These are phyloP conservation scores for Drosophila ogumai DNA, from an alignment of 1,140 invertebrate genomes.

Conservation along the genomic window DNA sequence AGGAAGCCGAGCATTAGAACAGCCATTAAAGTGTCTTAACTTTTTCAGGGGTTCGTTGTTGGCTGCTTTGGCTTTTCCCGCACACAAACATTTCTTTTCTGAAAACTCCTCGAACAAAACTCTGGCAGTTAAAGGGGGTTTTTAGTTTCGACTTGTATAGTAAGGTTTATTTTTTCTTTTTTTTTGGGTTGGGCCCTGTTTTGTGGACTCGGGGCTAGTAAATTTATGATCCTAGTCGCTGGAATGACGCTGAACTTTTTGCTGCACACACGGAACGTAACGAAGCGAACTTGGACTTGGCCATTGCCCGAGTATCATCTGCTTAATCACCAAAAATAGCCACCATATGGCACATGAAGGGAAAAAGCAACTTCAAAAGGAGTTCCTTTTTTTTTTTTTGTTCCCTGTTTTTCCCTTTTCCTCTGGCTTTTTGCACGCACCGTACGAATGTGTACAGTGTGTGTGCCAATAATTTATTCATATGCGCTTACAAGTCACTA, in stretches of 20 bases:
- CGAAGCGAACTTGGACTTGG: conserved; percentile 49
- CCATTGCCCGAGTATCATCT: conserved; percentile 71
- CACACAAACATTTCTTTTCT: conserved; percentile 15
- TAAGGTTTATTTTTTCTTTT: not conserved
- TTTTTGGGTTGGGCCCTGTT: conserved; percentile 30
- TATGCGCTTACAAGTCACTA: conserved; percentile 81
- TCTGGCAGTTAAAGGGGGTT: conserved; percentile 35
- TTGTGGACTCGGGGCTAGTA: conserved; percentile 63
- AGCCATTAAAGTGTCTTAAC: conserved; percentile 60
- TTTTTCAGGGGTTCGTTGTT: conserved; percentile 22
- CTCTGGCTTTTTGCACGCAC: conserved; percentile 71
- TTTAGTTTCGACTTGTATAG: conserved; percentile 8
- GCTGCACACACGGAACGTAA: conserved; percentile 37
- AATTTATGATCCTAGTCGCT: conserved; percentile 78
- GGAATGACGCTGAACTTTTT: conserved; percentile 81
- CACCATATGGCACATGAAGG: conserved; percentile 71
- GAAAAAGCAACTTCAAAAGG: conserved; percentile 55
- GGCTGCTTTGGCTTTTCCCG: conserved; percentile 7
- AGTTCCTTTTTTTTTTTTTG: conserved; percentile 38
- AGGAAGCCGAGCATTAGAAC: conserved; percentile 43
- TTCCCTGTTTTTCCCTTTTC: conserved; percentile 3
- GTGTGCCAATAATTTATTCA: conserved; percentile 81
- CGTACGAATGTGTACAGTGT: conserved; percentile 33
- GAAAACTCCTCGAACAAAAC: conserved; percentile 47
- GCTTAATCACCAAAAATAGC: conserved; percentile 84